These are phyloP conservation scores for Polymixis flavicincta DNA, from an alignment of 2,888 invertebrate genomes.

Conservation along the genomic window DNA sequence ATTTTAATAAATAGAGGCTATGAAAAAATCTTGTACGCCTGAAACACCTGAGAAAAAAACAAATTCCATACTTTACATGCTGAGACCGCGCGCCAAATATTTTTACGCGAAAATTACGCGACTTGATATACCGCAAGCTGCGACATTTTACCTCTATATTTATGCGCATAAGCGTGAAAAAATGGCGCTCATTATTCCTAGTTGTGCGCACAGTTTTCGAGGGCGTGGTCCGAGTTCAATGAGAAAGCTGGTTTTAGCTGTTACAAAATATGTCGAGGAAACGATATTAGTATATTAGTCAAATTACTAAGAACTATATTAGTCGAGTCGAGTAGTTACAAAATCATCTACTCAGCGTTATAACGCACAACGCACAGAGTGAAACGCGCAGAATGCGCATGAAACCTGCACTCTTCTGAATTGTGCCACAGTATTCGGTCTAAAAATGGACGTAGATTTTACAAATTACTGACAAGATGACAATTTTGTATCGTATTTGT, in stretches of 20 bases:
- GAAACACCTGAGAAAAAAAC: conserved; percentile 15
- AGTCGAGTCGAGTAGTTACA: neutral
- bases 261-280: neutral
- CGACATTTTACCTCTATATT: conserved; percentile 60
- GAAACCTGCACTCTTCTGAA: neutral
- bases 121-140: conserved; percentile 39
- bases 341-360: neutral
- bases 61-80: conserved; percentile 23
- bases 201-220: conserved; percentile 53
- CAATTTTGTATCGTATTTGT: neutral
- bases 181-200: conserved; percentile 63
- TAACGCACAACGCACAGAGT: no score
- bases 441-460: neutral
- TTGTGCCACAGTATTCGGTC: neutral
- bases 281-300: no score
- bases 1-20: conserved; percentile 21
- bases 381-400: no score
- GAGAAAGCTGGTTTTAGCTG: neutral
- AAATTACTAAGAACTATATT: no score
- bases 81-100: conserved; percentile 35
- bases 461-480: neutral
- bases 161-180: conserved; percentile 63
- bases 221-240: conserved; percentile 5
- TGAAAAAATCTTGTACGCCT: conserved; percentile 4
- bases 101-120: conserved; percentile 56